These are phyloP conservation scores for Labeo calbasu DNA, from an alignment of 2,797 vertebrate species.

Conservation along the genomic window DNA sequence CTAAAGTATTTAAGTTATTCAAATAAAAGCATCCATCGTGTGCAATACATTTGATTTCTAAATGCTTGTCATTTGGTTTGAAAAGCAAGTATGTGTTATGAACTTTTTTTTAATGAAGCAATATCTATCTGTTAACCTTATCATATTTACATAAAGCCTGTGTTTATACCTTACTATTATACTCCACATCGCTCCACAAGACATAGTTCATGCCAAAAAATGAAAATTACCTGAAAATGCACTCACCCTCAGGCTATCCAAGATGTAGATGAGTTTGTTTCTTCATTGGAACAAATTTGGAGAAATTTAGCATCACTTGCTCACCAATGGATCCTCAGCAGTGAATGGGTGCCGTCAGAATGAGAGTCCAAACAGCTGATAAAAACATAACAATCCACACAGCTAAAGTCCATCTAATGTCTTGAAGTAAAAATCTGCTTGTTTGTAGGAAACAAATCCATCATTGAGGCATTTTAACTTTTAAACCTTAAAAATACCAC, in stretches of 20 bases:
- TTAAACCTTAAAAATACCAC: neutral
- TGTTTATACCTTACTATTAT: neutral
- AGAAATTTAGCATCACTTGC: neutral
- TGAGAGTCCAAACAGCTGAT: neutral
- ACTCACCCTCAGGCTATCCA: neutral
- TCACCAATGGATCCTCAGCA: neutral
- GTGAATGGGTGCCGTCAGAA: neutral
- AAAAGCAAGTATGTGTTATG: neutral
- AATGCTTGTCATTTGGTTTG: neutral
- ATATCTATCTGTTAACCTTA: neutral
- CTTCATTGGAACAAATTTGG: neutral
- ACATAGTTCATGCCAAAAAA: neutral
- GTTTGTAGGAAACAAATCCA: neutral
- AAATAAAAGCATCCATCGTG: constrained; percentile 31
- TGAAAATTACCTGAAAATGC: neutral
- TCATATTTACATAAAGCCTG: neutral
- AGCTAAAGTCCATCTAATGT: neutral
- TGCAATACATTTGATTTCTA: constrained; percentile 28
- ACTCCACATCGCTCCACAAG: neutral
- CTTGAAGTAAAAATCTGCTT: neutral
- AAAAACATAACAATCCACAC: neutral
- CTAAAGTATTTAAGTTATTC: constrained; percentile 20
- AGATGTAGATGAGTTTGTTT: neutral
- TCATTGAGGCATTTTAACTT: neutral
- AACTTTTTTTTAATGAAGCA: neutral